These are phyloP conservation scores for Urosaurus nigricauda DNA, from an alignment of 2,797 vertebrate genomes.

Conservation along the genomic window DNA sequence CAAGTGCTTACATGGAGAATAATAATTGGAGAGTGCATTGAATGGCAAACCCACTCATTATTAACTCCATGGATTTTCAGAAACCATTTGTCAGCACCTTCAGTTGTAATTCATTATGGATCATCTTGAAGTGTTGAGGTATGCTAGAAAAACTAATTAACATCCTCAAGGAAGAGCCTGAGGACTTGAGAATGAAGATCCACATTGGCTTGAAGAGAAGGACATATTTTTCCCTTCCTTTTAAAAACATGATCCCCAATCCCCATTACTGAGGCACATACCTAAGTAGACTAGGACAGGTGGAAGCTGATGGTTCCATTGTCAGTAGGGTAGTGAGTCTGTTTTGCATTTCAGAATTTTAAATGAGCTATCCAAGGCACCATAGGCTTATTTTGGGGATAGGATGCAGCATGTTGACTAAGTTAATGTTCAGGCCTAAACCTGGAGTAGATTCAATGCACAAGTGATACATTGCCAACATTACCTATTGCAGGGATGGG, in stretches of 20 bases:
- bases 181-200: slow-evolving; percentile 18
- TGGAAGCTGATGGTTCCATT: too few species aligned
- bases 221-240: neutral
- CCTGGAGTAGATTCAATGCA: too few species aligned
- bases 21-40: neutral
- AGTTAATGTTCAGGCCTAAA: too few species aligned
- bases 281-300: neutral
- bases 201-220: neutral
- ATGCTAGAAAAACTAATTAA: slow-evolving; percentile 42
- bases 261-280: neutral
- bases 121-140: slow-evolving; percentile 16
- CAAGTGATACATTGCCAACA: too few species aligned
- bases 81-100: slow-evolving; percentile 40
- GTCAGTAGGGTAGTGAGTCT: too few species aligned
- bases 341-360: too few species aligned
- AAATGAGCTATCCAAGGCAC: too few species aligned
- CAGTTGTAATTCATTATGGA: slow-evolving; percentile 39
- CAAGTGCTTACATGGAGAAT: slow-evolving; percentile 12
- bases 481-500: too few species aligned
- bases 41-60: slow-evolving; percentile 34
- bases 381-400: too few species aligned
- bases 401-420: too few species aligned
- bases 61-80: slow-evolving; percentile 36
- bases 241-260: neutral
- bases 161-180: slow-evolving; percentile 18